Percentiles rank a stretch among this genome's conserved stretches.
Conservation (phyloP, 2,888 invertebrate genomes). For the Sphaerophoria rueppellii region DNA sequence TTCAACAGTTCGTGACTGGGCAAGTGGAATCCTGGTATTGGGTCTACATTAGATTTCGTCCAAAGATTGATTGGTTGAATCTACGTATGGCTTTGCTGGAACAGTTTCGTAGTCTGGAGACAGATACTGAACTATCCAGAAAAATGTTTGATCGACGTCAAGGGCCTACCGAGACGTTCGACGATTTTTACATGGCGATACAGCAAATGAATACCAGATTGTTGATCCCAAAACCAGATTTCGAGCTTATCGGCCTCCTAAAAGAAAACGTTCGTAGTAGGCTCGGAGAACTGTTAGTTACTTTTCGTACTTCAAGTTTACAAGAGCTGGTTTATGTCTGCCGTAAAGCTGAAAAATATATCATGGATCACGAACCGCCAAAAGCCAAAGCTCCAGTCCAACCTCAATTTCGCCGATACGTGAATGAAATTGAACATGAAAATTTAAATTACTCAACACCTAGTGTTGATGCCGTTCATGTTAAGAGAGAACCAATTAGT, state of each 20-base stretch:
- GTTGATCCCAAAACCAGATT: slow-evolving; percentile 4
- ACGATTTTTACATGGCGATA: slow-evolving; percentile 11
- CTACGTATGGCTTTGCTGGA: not conserved
- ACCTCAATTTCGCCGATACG: slow-evolving; percentile 5
- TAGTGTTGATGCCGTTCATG: too few species aligned
- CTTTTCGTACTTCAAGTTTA: not conserved
- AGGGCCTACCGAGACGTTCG: slow-evolving; percentile 3
- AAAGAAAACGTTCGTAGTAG: slow-evolving; percentile 20
- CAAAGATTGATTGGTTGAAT: not conserved
- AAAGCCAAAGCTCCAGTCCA: slow-evolving; percentile 4
- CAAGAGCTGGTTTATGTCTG: slow-evolving; percentile 7
- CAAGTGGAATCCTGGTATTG: not conserved
- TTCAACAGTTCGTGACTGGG: not conserved
- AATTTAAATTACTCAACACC: too few species aligned
- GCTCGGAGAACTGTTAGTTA: slow-evolving; percentile 2
- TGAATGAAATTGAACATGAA: slow-evolving; percentile 21
- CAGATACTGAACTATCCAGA: slow-evolving; percentile 5
- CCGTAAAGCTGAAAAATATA: slow-evolving; percentile 3
- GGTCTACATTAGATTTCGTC: not conserved
- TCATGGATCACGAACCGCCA: not conserved
- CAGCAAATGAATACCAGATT: slow-evolving; percentile 9
- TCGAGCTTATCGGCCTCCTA: not conserved
- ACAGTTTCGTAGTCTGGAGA: slow-evolving; percentile 4
- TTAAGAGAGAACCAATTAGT: too few species aligned
- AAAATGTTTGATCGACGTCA: slow-evolving; percentile 14